A percentile compares a stretch with the other conserved stretches of the same genome.
Conservation (phyloP, 1,140 invertebrate genomes). For the Dendroctonus valens region DNA sequence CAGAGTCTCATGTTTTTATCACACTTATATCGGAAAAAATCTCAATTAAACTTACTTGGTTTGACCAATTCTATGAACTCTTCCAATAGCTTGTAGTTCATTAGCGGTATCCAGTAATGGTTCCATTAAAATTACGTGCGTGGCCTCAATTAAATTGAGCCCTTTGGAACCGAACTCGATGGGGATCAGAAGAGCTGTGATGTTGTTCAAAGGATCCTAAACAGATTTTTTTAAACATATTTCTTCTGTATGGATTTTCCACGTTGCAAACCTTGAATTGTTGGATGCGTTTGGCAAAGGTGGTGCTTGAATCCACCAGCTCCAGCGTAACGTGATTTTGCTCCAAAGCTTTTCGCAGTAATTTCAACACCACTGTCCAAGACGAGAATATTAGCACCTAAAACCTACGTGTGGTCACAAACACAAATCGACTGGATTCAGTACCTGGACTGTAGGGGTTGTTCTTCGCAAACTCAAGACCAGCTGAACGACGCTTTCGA, state of each 20-base stretch:
- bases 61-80: slow-evolving; percentile 79
- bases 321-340: slow-evolving; percentile 59
- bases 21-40: slow-evolving; percentile 4
- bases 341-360: slow-evolving; percentile 60
- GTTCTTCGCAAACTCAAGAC: slow-evolving; percentile 58
- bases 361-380: slow-evolving; percentile 64
- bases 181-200: slow-evolving; percentile 68
- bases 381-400: slow-evolving; percentile 69
- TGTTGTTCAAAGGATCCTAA: slow-evolving; percentile 50
- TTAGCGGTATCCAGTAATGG: slow-evolving; percentile 72
- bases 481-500: slow-evolving; percentile 63
- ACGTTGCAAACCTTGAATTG: slow-evolving; percentile 56
- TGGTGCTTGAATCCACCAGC: slow-evolving; percentile 23
- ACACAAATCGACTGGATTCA: slow-evolving; percentile 47
- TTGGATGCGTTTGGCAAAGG: slow-evolving; percentile 51
- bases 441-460: slow-evolving; percentile 65
- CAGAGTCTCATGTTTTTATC: no score
- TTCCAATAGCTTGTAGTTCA: slow-evolving; percentile 75
- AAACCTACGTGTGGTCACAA: slow-evolving; percentile 7
- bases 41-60: slow-evolving; percentile 54
- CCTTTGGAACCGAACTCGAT: slow-evolving; percentile 71
- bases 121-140: slow-evolving; percentile 75
- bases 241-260: not conserved
- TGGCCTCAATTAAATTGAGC: slow-evolving; percentile 77
- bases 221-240: slow-evolving; percentile 10